Evolutionary conservation across 1,140 invertebrate species (phyloP), one percentile per base, ranked within the genome.

Genomic region (Vanessa tameamea): DNA sequence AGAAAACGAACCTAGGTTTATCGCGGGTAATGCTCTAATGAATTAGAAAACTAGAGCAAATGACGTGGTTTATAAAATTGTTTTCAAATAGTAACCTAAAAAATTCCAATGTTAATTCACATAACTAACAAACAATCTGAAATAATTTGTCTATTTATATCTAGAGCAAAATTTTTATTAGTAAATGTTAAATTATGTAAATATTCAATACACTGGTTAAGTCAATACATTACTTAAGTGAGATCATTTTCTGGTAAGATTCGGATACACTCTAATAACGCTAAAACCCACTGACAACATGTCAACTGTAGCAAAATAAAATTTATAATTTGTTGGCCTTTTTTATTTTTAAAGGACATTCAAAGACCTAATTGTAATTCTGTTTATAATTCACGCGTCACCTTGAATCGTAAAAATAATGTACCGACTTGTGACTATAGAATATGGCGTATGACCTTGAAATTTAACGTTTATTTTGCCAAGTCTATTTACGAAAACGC

Each of bases 381-480:
- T 50, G 50, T 47, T 69, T 69, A 12, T 23, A 70, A 47, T 15
- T 47, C 69, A 53, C 48, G 26, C 20, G 65, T 37, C 26, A 48
- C 75, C 75, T 72, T 65, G 69, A 53, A 57, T 20, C 66, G 67
- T 47, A 16, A 68, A 64, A 74, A 76, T 70, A 73, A 69, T 64
- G 64, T 55, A 59, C 55, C 47, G 48, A 61, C 53, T 63, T 68
- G 73, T 65, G 51, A 59, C 55, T 37, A 55, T 68, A 67, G 66
- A 70, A 76, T 61, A 63, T 63, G 63, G 43, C 48, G 14, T 31
- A 12, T 68, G 67, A 57, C 77, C 73, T 75, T 78, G 77, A 57
- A 59, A 67, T 48, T 64, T 43, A 61, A 57, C 65, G 64, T 65
- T 69, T 37, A 11, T 75, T 78, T 78, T 65, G 47, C 50, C 68